A percentile compares a stretch with the other conserved stretches of the same genome.
Evolutionary conservation across 2,888 invertebrate genomes (phyloP).

Genomic region (Cylloceria caligata): DNA sequence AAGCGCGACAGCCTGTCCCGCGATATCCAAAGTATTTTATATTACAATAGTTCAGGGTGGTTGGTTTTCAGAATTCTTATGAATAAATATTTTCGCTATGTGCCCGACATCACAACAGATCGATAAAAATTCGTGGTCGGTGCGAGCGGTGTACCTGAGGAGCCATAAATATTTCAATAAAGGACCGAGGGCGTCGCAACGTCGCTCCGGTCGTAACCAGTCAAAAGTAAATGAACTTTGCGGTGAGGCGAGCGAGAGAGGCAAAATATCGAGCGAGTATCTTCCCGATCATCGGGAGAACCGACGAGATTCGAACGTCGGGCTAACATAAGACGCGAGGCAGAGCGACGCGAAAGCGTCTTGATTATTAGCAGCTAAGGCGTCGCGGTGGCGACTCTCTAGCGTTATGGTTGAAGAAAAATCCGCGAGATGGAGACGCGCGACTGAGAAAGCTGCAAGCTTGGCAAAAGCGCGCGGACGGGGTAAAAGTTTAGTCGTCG

Average conservation of each 20-base stretch:
- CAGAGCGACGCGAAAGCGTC: slow-evolving; percentile 62
- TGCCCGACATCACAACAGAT: slow-evolving; percentile 76
- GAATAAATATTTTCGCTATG: slow-evolving; percentile 77
- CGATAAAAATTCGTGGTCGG: slow-evolving; percentile 79
- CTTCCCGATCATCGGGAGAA: slow-evolving; percentile 3
- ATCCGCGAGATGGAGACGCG: slow-evolving; percentile 83
- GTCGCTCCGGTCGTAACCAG: neutral
- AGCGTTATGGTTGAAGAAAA: slow-evolving; percentile 78
- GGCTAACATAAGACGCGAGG: neutral
- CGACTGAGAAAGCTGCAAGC: neutral
- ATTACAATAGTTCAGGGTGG: slow-evolving; percentile 22
- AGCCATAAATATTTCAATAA: slow-evolving; percentile 81
- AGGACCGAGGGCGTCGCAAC: slow-evolving; percentile 72
- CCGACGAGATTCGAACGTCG: slow-evolving; percentile 17
- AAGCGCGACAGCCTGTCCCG: slow-evolving; percentile 77
- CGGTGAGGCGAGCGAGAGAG: neutral
- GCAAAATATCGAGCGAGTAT: slow-evolving; percentile 6
- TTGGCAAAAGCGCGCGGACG: slow-evolving; percentile 2
- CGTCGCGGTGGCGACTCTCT: slow-evolving; percentile 76
- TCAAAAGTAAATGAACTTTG: slow-evolving; percentile 2
- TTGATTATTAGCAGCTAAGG: slow-evolving; percentile 80
- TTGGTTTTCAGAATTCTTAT: slow-evolving; percentile 73
- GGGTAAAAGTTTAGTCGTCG: slow-evolving; percentile 37
- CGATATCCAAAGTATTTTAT: slow-evolving; percentile 77
- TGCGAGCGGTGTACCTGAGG: slow-evolving; percentile 67